phyloP scores from a whole-genome alignment of 2,113 vertebrate species.

The Spermophilus dauricus region DNA sequence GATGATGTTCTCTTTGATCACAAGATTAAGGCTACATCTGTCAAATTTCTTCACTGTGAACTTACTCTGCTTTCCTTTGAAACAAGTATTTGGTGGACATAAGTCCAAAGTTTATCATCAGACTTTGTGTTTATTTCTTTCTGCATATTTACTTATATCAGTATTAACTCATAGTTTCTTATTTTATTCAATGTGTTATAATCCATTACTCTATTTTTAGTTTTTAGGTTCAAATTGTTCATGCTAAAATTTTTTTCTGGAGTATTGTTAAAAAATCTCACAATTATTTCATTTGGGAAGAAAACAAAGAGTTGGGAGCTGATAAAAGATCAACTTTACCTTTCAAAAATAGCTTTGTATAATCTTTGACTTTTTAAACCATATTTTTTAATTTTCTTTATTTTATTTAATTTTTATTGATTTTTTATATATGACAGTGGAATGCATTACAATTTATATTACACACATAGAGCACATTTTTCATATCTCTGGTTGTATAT shows the following conservation, averaged over 20 bases:
- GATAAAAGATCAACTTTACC: neutral
- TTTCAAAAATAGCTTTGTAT: neutral
- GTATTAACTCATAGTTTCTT: neutral
- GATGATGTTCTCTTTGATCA: neutral
- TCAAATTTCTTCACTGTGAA: neutral
- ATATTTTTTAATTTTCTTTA: constrained; percentile 25
- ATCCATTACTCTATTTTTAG: neutral
- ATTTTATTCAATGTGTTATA: neutral
- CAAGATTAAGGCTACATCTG: neutral
- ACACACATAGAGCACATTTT: too few relatives aligned
- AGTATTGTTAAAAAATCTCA: neutral
- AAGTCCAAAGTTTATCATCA: neutral
- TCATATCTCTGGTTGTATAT: too few relatives aligned
- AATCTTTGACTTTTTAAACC: neutral
- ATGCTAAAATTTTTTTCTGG: neutral
- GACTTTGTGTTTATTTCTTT: neutral
- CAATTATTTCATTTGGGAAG: neutral
- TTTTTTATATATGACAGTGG: too few relatives aligned
- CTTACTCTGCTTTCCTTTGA: neutral
- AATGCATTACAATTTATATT: too few relatives aligned
- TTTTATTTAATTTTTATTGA: neutral
- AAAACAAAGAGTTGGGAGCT: neutral
- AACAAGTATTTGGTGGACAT: neutral
- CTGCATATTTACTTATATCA: neutral
- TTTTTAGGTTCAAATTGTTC: neutral